Evolutionary conservation across 2,113 vertebrate species (phyloP), one percentile per base, ranked within the genome.

Genomic region (Aptenodytes forsteri): DNA sequence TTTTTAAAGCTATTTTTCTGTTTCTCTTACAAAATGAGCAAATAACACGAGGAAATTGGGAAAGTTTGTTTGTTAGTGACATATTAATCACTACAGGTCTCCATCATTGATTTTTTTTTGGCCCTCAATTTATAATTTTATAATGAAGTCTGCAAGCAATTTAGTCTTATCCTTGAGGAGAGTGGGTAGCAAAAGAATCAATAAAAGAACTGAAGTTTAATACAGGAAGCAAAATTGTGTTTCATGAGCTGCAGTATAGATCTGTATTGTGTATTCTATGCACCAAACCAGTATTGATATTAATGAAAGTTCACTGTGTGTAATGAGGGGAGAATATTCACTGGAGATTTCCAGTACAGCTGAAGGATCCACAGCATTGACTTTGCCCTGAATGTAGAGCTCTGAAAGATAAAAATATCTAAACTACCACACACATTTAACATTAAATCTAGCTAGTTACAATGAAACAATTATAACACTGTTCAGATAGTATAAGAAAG

Each of bases 101-200:
- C 25, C 46, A 82, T 66, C 6, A 83, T 2, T 83, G 75, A 92
- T 69, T 83, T 83, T 90, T 90, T 82, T 96, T 40, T 78, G 23
- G 2, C 30, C 6, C 23, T 85, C 29, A 86, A 46, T 91, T 94
- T 93, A n/a, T 90, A 82, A 83, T 83, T 84, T 90, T 86, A 73
- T 91, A 80, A 88, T 78, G 34, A 90, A 88, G 44, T 69, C 82
- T 93, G 83, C 7, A 94, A 91, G 80, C 40, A 69, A 61, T 89
- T 93, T 92, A 42, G 34, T 89, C 76, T 91, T 91, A 65, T 87
- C 27, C 77, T 97, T 69, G 80, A 89, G 40, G 66, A 87, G 17
- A 22, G 11, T 61, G 36, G 5, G 21, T 77, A 92, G 52, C 19
- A 72, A 72, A 87, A 92, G 44, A 82, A 94, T 96, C 83, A 86